phyloP scores from a whole-genome alignment of 2,113 vertebrate species.

The Ciconia boyciana region DNA sequence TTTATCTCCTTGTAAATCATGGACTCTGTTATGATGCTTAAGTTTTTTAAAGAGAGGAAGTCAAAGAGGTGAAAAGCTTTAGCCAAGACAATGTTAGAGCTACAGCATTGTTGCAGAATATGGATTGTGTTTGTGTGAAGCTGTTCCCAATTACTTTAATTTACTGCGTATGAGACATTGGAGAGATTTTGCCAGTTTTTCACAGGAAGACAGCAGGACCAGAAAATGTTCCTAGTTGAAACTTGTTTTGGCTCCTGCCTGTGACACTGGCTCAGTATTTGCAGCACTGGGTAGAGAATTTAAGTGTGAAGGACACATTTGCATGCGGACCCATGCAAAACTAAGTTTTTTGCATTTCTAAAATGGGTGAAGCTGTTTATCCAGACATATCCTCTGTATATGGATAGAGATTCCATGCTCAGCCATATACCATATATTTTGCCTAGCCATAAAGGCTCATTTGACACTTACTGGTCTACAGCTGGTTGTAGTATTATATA shows the following conservation, averaged over 20 bases:
- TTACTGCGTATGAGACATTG: neutral
- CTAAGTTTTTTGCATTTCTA: neutral
- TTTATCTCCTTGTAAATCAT: neutral
- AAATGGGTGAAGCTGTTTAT: neutral
- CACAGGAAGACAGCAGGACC: neutral
- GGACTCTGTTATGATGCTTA: neutral
- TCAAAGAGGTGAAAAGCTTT: neutral
- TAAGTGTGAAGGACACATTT: neutral
- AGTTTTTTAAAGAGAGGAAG: neutral
- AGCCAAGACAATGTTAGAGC: neutral
- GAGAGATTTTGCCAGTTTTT: neutral
- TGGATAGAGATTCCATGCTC: neutral
- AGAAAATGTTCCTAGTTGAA: neutral
- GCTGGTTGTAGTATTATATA: neutral
- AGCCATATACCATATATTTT: neutral
- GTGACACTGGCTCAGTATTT: neutral
- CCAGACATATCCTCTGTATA: neutral
- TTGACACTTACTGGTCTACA: neutral
- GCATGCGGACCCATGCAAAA: neutral
- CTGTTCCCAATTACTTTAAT: neutral
- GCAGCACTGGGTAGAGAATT: neutral
- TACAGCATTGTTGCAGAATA: neutral
- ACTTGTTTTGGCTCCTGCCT: neutral
- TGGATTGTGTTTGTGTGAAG: neutral
- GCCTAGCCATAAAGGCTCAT: neutral